Base-by-base conservation (phyloP, 1,140 invertebrate species). In the Calephelis virginiensis region DNA sequence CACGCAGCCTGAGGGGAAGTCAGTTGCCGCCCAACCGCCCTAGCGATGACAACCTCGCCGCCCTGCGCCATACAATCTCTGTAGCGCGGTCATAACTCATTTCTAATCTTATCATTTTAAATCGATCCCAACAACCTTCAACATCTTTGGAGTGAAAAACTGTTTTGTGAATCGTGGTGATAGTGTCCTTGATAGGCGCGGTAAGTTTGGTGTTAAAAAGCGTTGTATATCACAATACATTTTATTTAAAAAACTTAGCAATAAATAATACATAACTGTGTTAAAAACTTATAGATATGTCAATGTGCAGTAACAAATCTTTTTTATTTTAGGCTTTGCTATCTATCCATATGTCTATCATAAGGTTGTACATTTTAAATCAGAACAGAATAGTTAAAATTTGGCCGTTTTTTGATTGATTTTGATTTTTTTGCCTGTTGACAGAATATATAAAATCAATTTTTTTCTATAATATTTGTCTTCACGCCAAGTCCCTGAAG, bases 1-100 rank as follows among this genome's bases (percentile, higher is more conserved):
- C 68, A 78, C 79, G 79, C 77, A 83, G 81, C 63, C 70, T 79
- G 77, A 71, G 82, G 81, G 83, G 82, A 78, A 79, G 80, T 66
- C 85, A 90, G 87, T 90, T 81, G 78, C 83, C 87, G 85, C 85
- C 87, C 85, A 88, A 73, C 85, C 86, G 87, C 87, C 87, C 82
- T 78, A 76, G 84, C 76, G 77, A 53, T 53, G 70, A 71, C 69
- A 63, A 67, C 61, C 72, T 67, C 38, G 67, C 69, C 71, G 70
- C 74, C 67, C 73, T 65, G 64, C 70, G 66, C 43, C 63, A 67
- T 64, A 61, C 62, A 59, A 49, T 38, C 61, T 61, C 61, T 50
- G 40, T 64, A 68, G 63, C 56, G 67, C 60, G 62, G 64, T 73
- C 67, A 76, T 76, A 73, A 76, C 74, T 61, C 67, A 70, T 60